Evolutionary conservation across 2,888 invertebrate species (phyloP), one percentile per base, ranked within the genome.

Genomic region (Helicoverpa assulta): DNA sequence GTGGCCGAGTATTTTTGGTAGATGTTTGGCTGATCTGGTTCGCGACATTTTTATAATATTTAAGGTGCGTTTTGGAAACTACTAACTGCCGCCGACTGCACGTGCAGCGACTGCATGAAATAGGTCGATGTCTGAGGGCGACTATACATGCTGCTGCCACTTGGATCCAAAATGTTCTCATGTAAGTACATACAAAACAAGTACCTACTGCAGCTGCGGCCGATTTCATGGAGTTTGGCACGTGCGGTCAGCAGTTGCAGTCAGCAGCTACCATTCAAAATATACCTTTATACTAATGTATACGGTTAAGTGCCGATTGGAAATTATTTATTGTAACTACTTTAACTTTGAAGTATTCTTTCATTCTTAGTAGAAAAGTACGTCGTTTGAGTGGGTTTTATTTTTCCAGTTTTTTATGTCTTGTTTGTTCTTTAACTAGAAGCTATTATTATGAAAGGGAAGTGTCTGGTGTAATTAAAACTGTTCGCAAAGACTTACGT

Each of bases 1-100:
- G 64, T 26, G 65, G 53, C 65, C 18, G 62, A 40, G 50, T 65
- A 47, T 66, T 73, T 77, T 73, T 52, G 29, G 63, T 55, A 56
- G 66, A 78, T 78, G 69, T 64, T 69, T 78, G 62, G 66, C 53
- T 56, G 69, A 63, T 63, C 73, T 62, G 65, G 78, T 66, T 60
- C 61, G 55, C n/a, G 53, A 66, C 53, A 47, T 54, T 76, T 76
- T 66, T 47, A 62, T 65, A 68, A 73, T 78, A 62, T 78, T 59
- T 26, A 26, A 26, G 26, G 4, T 26, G 26, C 26, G 26, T 26
- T 26, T 26, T 26, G 26, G 4, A 26, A 26, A 4, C 26, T 26
- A 26, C 26, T 26, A 4, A 26, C 26, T 26, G 26, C 4, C 26
- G 26, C 26, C 26, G 26, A 26, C 26, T 26, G 26, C 26, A 26